Evolutionary conservation across 2,888 invertebrate genomes (phyloP), one percentile per base, ranked within the genome.

Genomic region (Lomographa bimaculata): DNA sequence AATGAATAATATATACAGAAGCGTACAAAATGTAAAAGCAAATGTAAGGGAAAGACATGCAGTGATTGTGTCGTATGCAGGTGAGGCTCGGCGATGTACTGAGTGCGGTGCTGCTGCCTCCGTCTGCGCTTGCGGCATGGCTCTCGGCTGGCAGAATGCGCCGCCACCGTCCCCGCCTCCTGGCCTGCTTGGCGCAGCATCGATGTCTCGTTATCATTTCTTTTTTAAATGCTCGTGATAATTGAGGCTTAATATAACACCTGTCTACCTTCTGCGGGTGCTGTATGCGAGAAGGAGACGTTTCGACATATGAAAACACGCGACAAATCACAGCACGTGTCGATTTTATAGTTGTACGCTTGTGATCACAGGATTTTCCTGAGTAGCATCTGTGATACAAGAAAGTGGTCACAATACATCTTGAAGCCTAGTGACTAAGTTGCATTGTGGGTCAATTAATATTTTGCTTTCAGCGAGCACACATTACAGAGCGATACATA

Each of bases 221-320:
- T 60, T 79, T 86, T 75, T 87, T 77, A 87, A 77, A 89, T 87
- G 89, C 90, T 85, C 84, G 90, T 90, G 90, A 89, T 80, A 85
- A 86, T 79, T 84, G 83, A 89, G 90, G 90, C 86, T 85, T 90
- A 89, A 86, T 79, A 81, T 81, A 70, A 70, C 73, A 82, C 68
- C 72, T 64, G 77, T 91, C 92, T 92, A 91, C 93, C 94, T 94
- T 93, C 94, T 92, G 93, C 94, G 92, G 93, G 91, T 93, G 94
- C 93, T 93, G 94, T 94, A 94, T 91, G 90, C 91, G 93, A 94
- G 94, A 94, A 94, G 94, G 94, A 93, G 93, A 93, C 93, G 90
- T 91, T 90, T 90, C 89, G 77, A 81, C 65, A 68, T 75, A 84
- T 81, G 76, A 79, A 67, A 80, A 83, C 84, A 79, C 85, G 80